Conservation (phyloP, 1,140 invertebrate species). For the Physella acuta region DNA sequence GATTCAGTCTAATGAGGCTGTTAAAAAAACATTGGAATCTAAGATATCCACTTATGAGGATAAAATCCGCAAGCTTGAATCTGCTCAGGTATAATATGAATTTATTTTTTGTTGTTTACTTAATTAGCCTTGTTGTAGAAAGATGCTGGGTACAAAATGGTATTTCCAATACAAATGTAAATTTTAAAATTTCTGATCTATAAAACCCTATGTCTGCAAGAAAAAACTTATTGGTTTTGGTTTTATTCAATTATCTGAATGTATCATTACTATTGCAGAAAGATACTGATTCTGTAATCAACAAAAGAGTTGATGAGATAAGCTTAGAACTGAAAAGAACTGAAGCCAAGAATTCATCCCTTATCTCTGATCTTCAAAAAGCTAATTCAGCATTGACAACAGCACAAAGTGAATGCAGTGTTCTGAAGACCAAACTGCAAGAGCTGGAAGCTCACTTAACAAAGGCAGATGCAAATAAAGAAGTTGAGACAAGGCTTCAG, state of each 20-base stretch:
- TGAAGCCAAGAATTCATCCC: conserved; percentile 36
- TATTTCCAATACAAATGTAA: background rate
- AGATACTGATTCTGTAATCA: conserved; percentile 38
- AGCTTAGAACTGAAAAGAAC: conserved; percentile 42
- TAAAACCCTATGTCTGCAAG: no score
- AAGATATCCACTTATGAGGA: conserved; percentile 44
- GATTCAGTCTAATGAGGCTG: conserved; percentile 44
- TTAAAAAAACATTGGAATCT: conserved; percentile 39
- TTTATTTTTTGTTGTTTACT: conserved; percentile 12
- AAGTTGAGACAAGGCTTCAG: conserved; percentile 43
- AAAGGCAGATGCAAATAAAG: conserved; percentile 36
- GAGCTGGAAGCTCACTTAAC: conserved; percentile 45
- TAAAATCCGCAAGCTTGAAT: conserved; percentile 43
- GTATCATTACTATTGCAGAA: conserved; percentile 41
- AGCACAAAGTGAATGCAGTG: conserved; percentile 38
- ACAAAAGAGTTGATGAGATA: conserved; percentile 49
- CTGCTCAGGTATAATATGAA: conserved; percentile 41
- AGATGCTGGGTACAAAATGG: background rate
- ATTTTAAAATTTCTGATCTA: background rate
- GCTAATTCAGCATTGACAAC: conserved; percentile 34
- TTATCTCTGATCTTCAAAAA: conserved; percentile 37
- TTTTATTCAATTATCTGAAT: no score
- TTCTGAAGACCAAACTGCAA: conserved; percentile 45
- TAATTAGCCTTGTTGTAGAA: background rate
- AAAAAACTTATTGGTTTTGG: no score